A percentile compares a stretch with the other conserved stretches of the same genome.
Conservation (phyloP, 2,113 vertebrate species). For the Seriola aureovittata region DNA sequence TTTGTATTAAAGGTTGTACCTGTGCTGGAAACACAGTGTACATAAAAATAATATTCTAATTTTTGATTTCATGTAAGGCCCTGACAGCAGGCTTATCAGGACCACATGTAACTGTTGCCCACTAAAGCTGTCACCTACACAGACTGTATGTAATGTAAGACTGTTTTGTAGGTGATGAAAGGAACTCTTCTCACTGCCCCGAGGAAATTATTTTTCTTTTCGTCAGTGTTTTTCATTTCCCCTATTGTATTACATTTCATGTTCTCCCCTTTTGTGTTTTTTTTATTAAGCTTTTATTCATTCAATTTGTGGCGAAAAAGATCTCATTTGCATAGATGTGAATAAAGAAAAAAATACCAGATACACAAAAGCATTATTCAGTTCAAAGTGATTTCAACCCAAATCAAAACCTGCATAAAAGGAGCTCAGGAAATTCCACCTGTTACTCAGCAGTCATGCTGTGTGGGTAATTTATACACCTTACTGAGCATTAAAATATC, state of each 20-base stretch:
- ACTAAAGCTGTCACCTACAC: slow-evolving; percentile 10
- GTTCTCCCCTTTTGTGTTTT: slow-evolving; percentile 40
- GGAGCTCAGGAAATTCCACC: slow-evolving; percentile 8
- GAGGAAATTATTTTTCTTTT: slow-evolving; percentile 40
- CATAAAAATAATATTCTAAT: neutral
- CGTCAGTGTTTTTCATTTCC: slow-evolving; percentile 49
- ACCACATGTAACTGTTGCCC: neutral
- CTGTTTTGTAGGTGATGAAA: slow-evolving; percentile 16
- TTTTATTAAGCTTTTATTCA: slow-evolving; percentile 48
- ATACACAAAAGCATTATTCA: slow-evolving; percentile 16
- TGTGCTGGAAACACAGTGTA: neutral
- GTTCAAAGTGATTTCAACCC: slow-evolving; percentile 42
- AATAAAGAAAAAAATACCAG: slow-evolving; percentile 33
- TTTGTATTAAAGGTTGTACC: neutral
- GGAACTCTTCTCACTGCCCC: neutral
- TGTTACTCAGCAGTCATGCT: neutral
- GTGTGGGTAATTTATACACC: slow-evolving; percentile 4
- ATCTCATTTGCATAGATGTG: slow-evolving; percentile 49
- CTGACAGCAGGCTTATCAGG: neutral
- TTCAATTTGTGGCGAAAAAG: slow-evolving; percentile 24
- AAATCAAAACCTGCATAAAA: slow-evolving; percentile 25
- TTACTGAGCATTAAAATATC: neutral
- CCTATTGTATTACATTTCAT: slow-evolving; percentile 46
- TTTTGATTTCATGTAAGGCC: neutral
- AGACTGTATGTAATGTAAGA: neutral